Evolutionary conservation across 2,888 invertebrate genomes (phyloP), one percentile per base, ranked within the genome.

Genomic region (Chelonus formosanus): DNA sequence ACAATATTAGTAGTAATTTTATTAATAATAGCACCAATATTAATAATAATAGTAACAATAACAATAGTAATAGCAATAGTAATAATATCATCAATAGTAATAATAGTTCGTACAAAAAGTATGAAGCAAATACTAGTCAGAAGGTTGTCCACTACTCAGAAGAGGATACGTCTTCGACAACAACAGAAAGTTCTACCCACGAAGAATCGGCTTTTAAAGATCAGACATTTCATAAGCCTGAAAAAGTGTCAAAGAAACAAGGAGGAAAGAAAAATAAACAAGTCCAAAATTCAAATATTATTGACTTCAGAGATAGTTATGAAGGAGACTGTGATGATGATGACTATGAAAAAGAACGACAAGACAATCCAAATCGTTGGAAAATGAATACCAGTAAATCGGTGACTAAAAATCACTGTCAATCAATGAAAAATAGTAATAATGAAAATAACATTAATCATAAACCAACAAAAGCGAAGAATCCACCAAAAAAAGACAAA

Each of bases 151-250:
- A 83, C 67, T 84, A 84, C 71, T 86, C 86, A 50, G 89, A 90
- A 76, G 90, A 90, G 77, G 91, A 91, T 75, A 89, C 89, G 2
- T 91, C 90, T 5, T 91, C 91, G 0, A 90, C 90, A 3, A 90
- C 90, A 5, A 91, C 91, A 3, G 91, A 91, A 77, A 90, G 90
- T 73, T 90, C 90, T 54, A 86, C 87, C 73, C 88, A 89, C 63
- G 90, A 90, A 66, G 89, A 89, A 44, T 81, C 73, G 7, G 70
- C 72, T 6, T 73, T 84, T 62, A 85, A 85, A 78, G 84, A 67
- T 31, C 35, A 58, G 8, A 40, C 40, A 31, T 57, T 53, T 40
- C 34, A 67, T 35, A 84, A 82, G 65, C 67, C 74, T 0, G 82
- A 82, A 40, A 81, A 82, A 68, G 47, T 75, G 53, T 80, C 79